These are phyloP conservation scores for Ceraclea dissimilis DNA, from an alignment of 2,888 invertebrate genomes.

Conservation along the genomic window DNA sequence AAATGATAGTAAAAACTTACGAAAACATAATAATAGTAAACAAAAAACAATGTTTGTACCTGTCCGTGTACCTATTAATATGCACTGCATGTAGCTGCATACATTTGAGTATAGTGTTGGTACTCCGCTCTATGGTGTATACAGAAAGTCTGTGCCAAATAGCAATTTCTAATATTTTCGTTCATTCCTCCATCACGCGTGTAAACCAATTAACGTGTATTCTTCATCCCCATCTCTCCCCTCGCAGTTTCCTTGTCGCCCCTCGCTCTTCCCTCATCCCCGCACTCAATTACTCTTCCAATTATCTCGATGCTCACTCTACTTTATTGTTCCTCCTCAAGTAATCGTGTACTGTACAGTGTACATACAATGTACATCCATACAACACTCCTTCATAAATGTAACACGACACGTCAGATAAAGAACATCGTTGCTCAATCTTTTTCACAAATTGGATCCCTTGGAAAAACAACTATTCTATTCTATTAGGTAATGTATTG, in stretches of 20 bases:
- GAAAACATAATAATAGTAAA: too few species aligned
- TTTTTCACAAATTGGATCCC: background rate
- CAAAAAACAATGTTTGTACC: too few species aligned
- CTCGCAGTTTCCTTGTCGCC: background rate
- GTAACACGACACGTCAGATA: constrained; percentile 22
- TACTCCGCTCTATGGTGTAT: too few species aligned
- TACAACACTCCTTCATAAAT: constrained; percentile 19
- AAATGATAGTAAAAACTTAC: too few species aligned
- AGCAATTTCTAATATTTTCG: background rate
- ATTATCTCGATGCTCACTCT: constrained; percentile 26
- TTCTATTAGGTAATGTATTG: too few species aligned
- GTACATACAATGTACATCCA: too few species aligned
- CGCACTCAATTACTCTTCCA: constrained; percentile 26
- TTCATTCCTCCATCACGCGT: background rate
- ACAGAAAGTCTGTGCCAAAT: too few species aligned
- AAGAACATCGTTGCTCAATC: background rate
- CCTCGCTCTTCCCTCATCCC: constrained; percentile 7
- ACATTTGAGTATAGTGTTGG: too few species aligned
- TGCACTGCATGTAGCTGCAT: too few species aligned
- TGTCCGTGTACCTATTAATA: too few species aligned
- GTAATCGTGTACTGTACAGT: constrained; percentile 26
- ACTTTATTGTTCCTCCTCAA: constrained; percentile 26
- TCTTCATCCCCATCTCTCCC: background rate
- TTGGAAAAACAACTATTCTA: too few species aligned
- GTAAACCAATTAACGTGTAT: background rate